phyloP scores from a whole-genome alignment of 1,140 invertebrate species.

The Myzus persicae region DNA sequence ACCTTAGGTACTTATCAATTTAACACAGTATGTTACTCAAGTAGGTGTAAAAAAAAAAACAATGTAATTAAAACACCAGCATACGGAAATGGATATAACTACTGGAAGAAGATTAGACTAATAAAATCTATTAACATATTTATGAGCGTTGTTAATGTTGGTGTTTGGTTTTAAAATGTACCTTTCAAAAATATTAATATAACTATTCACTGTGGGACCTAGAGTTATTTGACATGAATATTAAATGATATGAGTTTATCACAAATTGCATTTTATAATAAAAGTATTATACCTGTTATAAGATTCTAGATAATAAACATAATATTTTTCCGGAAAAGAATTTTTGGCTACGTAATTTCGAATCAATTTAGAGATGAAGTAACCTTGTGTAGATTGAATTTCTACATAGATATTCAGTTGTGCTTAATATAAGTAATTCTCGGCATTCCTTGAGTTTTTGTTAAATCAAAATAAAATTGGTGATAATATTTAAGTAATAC shows the following conservation, averaged over 20 bases:
- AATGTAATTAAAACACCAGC: background rate
- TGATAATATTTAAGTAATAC: background rate
- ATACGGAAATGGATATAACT: background rate
- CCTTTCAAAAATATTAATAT: background rate
- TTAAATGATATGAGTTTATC: no score
- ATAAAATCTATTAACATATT: background rate
- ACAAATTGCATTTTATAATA: background rate
- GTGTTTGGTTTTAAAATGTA: background rate
- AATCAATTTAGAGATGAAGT: background rate
- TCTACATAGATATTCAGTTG: background rate
- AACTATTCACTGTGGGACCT: background rate
- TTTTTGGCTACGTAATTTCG: background rate
- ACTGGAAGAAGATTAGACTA: background rate
- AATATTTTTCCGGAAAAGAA: background rate
- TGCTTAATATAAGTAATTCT: background rate
- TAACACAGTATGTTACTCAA: background rate
- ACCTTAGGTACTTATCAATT: background rate
- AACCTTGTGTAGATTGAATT: background rate
- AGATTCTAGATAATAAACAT: background rate
- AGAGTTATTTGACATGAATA: no score
- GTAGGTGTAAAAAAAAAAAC: background rate
- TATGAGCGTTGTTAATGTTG: background rate
- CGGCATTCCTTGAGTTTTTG: background rate
- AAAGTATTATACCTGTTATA: background rate
- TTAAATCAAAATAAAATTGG: background rate